Evolutionary conservation across 2,888 invertebrate species (phyloP).

Genomic region (Pyrochroa serraticornis): DNA sequence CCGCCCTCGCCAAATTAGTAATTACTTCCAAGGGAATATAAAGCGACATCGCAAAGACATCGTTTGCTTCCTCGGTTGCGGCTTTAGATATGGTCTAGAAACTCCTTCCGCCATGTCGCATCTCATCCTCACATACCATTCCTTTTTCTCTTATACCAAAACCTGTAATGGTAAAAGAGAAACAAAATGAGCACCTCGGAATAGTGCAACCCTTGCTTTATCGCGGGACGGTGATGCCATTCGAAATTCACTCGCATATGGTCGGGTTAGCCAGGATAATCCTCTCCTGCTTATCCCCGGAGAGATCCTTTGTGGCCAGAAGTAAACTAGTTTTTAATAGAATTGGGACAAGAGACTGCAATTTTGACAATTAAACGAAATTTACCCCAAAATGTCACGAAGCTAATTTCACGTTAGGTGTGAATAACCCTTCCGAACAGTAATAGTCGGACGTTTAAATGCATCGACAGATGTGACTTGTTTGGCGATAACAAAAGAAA

Average conservation of each 20-base stretch:
- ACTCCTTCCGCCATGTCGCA: conserved; percentile 1
- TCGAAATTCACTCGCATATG: conserved; percentile 49
- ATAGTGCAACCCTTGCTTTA: conserved; percentile 44
- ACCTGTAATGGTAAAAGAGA: conserved; percentile 4
- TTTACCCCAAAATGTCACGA: no score
- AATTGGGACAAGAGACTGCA: conserved; percentile 24
- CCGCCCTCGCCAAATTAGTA: conserved; percentile 38
- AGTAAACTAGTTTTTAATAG: conserved; percentile 35
- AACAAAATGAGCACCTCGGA: conserved; percentile 1
- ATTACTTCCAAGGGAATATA: conserved; percentile 42
- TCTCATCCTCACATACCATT: neutral
- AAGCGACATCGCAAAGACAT: conserved; percentile 41
- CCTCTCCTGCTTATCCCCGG: conserved; percentile 45
- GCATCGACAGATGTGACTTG: conserved; percentile 49
- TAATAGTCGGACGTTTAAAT: conserved; percentile 20
- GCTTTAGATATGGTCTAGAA: neutral
- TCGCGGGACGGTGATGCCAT: conserved; percentile 44
- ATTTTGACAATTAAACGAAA: neutral
- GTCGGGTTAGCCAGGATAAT: conserved; percentile 48
- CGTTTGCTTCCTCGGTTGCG: conserved; percentile 36
- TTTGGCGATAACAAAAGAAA: conserved; percentile 27
- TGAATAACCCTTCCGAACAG: conserved; percentile 7
- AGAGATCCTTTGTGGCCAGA: conserved; percentile 40
- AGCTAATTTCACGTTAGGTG: no score
- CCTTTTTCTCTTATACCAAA: neutral